Base-by-base conservation (phyloP, 2,113 vertebrate genomes). In the Scolopax mira region DNA sequence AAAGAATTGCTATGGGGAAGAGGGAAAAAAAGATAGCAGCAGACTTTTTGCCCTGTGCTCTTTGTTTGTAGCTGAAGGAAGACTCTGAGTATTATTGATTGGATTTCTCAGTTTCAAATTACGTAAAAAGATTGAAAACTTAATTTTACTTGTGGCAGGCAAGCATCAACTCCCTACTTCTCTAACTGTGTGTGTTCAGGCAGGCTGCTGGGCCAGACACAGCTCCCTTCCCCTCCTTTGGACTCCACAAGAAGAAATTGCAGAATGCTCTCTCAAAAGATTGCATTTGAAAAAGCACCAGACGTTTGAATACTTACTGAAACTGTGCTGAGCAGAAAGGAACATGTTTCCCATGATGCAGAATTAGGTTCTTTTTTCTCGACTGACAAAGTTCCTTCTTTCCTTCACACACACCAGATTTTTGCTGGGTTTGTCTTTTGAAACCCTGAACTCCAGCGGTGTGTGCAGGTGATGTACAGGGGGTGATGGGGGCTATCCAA, bases 121-220 rank as follows among this genome's bases (percentile, higher is more conserved):
- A 72, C 11, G 6, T 62, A 66, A 80, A 85, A 94, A 71, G 75
- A 86, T n/a, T 86, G 88, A 94, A 95, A 90, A 88, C 61, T 71
- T 90, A 88, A 93, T 96, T 93, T 93, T 55, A 25, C 42, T 54
- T 55, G 75, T 86, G 79, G 14, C 72, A 88, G 85, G 58, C 41
- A 73, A 85, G 33, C 42, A 44, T 39, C 71, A 90, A 12, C 25
- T 64, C 18, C 18, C 51, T 67, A 4, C 21, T n/a, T 28, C 24
- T 64, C 44, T 61, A 75, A 13, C 35, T 49, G 28, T 48, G 49
- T 61, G 65, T 33, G 62, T 57, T 64, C 48, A 24, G 70, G 62
- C 65, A 79, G 30, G 52, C 74, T 48, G 77, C 77, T 1, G 19
- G 61, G 62, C 58, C 3, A 2, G 44, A 33, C 4, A 0, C 39